Conservation (phyloP, 1,140 invertebrate genomes). For the Atta texana region DNA sequence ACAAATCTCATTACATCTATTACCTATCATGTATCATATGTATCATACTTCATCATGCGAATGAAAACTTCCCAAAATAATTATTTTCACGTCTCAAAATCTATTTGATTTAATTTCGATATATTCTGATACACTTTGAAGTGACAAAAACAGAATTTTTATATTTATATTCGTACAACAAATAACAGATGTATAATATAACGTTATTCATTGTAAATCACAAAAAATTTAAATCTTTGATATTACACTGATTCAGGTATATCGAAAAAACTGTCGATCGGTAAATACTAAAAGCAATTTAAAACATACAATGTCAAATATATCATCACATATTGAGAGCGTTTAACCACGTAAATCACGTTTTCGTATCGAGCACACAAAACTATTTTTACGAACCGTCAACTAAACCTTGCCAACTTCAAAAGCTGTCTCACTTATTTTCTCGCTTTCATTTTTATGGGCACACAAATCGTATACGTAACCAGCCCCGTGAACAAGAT, state of each 20-base stretch:
- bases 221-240: not conserved
- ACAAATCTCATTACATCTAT: conserved; percentile 36
- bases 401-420: conserved; percentile 29
- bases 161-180: not conserved
- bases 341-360: not conserved
- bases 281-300: not conserved
- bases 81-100: not conserved
- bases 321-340: not conserved
- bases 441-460: conserved; percentile 32
- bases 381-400: conserved; percentile 16
- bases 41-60: not conserved
- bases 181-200: not conserved
- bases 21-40: too few relatives aligned
- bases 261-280: not conserved
- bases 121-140: not conserved
- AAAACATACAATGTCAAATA: not conserved
- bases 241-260: not conserved
- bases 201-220: not conserved
- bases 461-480: conserved; percentile 10
- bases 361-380: not conserved
- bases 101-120: not conserved
- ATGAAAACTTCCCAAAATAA: not conserved
- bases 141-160: not conserved
- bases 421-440: conserved; percentile 31
- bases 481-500: not conserved